Conservation (phyloP, 2,797 vertebrate genomes). For the Psittacula echo region DNA sequence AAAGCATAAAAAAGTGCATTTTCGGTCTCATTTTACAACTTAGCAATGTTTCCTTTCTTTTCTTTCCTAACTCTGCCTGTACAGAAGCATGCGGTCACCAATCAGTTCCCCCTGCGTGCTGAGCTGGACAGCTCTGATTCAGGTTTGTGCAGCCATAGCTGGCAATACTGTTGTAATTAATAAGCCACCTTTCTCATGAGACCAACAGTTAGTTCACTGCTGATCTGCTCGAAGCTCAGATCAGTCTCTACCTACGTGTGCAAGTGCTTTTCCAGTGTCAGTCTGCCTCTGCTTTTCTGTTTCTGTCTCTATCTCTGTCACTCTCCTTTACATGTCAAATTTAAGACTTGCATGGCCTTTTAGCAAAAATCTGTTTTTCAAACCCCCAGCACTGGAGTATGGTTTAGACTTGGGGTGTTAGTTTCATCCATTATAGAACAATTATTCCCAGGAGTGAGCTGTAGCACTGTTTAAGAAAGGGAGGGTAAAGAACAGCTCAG, state of each 20-base stretch:
- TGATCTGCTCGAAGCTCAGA: not conserved
- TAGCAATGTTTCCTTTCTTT: not conserved
- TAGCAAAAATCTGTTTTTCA: not conserved
- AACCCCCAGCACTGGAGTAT: not conserved
- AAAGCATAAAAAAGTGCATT: not conserved
- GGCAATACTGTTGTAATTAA: not conserved
- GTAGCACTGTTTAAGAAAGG: not conserved
- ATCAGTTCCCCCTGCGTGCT: not conserved
- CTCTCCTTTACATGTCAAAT: not conserved
- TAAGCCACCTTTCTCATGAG: not conserved
- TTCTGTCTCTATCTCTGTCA: not conserved
- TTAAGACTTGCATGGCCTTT: not conserved
- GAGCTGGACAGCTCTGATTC: not conserved
- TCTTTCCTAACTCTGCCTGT: not conserved
- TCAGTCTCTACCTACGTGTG: not conserved
- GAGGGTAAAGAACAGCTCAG: not conserved
- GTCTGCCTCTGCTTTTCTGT: not conserved
- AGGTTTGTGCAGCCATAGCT: fast-evolving
- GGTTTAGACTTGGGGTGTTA: not conserved
- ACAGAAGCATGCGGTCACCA: not conserved
- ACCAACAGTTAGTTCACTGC: not conserved
- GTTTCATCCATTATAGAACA: not conserved
- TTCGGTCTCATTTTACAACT: not conserved
- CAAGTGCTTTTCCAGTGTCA: not conserved
- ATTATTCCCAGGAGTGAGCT: not conserved